Evolutionary conservation across 2,797 vertebrate species (phyloP).

Genomic region (Gymnothorax reevesii): DNA sequence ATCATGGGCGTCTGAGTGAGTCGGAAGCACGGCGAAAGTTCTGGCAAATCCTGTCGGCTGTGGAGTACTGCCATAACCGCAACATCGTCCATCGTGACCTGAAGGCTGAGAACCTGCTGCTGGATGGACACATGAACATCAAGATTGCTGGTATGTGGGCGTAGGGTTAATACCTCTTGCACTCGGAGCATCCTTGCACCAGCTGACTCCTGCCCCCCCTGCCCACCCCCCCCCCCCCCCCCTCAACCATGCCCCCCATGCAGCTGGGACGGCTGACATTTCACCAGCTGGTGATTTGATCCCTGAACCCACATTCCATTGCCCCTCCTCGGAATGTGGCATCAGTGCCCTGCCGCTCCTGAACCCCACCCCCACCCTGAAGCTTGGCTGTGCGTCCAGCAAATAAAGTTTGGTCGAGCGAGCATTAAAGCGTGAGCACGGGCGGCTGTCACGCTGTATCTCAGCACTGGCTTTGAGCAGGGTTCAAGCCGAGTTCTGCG

Average conservation of each 20-base stretch:
- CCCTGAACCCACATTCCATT: not conserved
- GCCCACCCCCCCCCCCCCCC: too few relatives aligned
- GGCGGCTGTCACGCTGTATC: not conserved
- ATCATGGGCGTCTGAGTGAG: slow-evolving; percentile 91
- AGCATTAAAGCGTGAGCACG: not conserved
- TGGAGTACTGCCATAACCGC: slow-evolving; percentile 93
- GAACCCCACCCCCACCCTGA: not conserved
- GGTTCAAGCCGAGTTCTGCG: not conserved
- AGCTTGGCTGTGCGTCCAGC: not conserved
- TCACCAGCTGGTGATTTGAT: not conserved
- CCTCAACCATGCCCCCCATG: not conserved
- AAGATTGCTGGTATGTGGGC: slow-evolving; percentile 90
- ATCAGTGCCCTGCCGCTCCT: not conserved
- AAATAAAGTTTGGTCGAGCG: not conserved
- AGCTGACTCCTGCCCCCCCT: not conserved
- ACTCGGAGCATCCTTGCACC: not conserved
- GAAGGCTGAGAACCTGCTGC: slow-evolving; percentile 94
- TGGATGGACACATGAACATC: slow-evolving; percentile 98
- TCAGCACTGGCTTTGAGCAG: not conserved
- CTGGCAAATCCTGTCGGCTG: slow-evolving; percentile 96
- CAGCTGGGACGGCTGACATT: slow-evolving; percentile 1
- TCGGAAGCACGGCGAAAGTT: slow-evolving; percentile 93
- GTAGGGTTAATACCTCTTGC: not conserved
- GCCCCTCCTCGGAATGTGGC: not conserved
- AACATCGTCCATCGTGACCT: slow-evolving; percentile 95